Evolutionary conservation across 2,113 vertebrate genomes (phyloP), one percentile per base, ranked within the genome.

Genomic region (Rafetus swinhoei): DNA sequence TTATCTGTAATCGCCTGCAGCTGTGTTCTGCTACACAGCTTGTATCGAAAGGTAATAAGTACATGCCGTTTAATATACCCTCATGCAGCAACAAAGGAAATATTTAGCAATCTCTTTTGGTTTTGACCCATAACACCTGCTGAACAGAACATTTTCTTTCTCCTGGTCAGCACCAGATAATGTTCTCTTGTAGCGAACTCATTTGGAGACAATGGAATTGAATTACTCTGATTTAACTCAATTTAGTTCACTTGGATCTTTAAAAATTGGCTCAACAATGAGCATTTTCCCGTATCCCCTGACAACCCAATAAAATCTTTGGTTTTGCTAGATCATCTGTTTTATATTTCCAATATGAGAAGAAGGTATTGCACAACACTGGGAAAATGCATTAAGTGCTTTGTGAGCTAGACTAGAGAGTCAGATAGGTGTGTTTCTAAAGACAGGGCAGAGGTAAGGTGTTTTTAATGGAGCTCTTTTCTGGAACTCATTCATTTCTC

Each of bases 1-100:
- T 54, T 85, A 82, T n/a, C 91, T 95, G 55, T 97, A 96, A 97
- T 97, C 0, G 21, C 80, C 91, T 96, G 82, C 96, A 97, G 97
- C 94, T 97, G 96, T 87, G 50, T 74, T 93, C 90, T 7, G 0
- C 92, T 11, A 0, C 55, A 53, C 39, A 91, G 4, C 86, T 89
- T 90, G 95, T 83, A 19, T 3, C 9, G 86, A 65, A 92, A 95
- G 45, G 53, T 45, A 93, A 56, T 82, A 84, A 89, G 81, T 69
- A 81, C 25, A 13, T 19, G 74, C 82, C 2, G 0, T 83, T 74
- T 55, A 91, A 89, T 53, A 72, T 72, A 79, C 29, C 53, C 85
- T 79, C 82, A 89, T 55, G 82, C 88, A 92, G 94, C 86, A 93
- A 32, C 55, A 65, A 85, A 89, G 60, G 57, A 18, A 92, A 90